Base-by-base conservation (phyloP, 1,140 invertebrate genomes). In the Heliothis subflexa region DNA sequence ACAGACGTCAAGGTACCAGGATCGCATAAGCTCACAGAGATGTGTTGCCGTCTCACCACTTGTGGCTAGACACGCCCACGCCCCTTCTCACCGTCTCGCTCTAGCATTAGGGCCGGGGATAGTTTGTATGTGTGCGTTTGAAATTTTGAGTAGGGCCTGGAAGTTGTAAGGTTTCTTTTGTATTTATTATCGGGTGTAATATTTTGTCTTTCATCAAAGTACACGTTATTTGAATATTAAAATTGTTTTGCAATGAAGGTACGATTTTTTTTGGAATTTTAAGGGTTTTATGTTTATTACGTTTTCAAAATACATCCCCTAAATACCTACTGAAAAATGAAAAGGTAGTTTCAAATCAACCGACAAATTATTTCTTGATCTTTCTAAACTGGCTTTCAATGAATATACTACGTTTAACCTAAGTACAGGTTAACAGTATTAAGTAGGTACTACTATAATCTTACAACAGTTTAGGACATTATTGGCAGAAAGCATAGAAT, bases 1-100 rank as follows among this genome's bases (percentile, higher is more conserved):
- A 81, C 70, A 90, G 88, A 91, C 90, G 88, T 87, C 85, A 83
- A 76, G 68, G 84, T 88, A 92, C 89, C 88, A 92, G 87, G 89
- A 81, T 64, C 80, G 52, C 89, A 92, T 86, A 81, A 83, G 57
- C 2, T 45, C 64, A 21, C 64, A 55, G 72, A 54, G 81, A 68
- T 80, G 49, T 54, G 68, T 49, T 40, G 64, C 47, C 52, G 75
- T 77, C 52, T 77, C 74, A 78, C 82, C 72, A 75, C 75, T 80
- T 78, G 64, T 72, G 64, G 82, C 72, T 80, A 68, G 79, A 68
- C 79, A 78, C 80, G 80, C 80, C 80, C 80, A 80, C 79, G 73
- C 66, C 79, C 74, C 74, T 75, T 77, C 74, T 73, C 49, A 50
- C 40, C 52, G 57, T 70, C 68, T 73, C 66, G 66, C 47, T 70